Evolutionary conservation across 2,797 vertebrate genomes (phyloP).

Genomic region (Neopelma chrysocephalum): DNA sequence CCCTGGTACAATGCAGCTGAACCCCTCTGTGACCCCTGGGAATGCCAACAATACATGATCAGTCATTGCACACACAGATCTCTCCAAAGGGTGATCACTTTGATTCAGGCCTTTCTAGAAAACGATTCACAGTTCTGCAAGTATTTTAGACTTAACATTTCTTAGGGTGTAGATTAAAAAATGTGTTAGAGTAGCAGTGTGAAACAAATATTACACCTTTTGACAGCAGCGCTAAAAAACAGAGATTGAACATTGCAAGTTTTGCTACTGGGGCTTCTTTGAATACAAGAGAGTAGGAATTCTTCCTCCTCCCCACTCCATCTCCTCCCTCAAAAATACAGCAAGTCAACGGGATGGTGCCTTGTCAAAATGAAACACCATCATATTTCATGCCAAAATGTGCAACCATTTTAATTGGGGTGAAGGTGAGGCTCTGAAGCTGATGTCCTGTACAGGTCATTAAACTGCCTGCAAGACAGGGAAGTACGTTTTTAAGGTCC

Average conservation of each 20-base stretch:
- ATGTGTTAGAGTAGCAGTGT: not conserved
- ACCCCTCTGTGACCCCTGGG: not conserved
- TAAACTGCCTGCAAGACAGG: not conserved
- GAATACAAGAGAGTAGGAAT: not conserved
- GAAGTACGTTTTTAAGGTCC: not conserved
- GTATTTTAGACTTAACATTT: not conserved
- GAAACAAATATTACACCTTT: not conserved
- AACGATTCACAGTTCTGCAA: not conserved
- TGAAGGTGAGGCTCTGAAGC: not conserved
- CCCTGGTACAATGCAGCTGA: not conserved
- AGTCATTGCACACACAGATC: not conserved
- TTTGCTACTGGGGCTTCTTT: not conserved
- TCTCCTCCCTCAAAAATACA: not conserved
- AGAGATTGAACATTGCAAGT: not conserved
- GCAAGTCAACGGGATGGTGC: not conserved
- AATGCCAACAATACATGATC: not conserved
- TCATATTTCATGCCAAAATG: not conserved
- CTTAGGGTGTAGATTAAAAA: not conserved
- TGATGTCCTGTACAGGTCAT: not conserved
- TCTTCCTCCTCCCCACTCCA: not conserved
- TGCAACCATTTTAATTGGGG: not conserved
- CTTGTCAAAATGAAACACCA: not conserved
- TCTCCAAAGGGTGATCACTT: not conserved
- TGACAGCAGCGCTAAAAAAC: not conserved
- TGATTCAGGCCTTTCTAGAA: not conserved